These are phyloP conservation scores for Melanaphis sacchari DNA, from an alignment of 1,140 invertebrate genomes.

Conservation along the genomic window DNA sequence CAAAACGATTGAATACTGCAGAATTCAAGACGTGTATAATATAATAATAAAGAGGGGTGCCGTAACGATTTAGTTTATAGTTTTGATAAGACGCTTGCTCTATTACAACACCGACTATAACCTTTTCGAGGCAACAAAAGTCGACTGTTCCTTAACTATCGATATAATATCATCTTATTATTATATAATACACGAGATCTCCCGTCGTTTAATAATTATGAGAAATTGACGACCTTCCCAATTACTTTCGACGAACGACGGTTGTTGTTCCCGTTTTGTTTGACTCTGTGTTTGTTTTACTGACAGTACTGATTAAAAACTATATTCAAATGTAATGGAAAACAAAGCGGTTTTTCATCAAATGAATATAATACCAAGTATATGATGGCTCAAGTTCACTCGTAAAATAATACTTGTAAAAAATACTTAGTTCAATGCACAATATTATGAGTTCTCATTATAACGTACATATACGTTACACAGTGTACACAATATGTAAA, in stretches of 20 bases:
- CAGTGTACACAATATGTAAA: background rate
- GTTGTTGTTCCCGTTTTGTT: background rate
- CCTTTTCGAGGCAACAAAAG: background rate
- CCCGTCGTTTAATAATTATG: background rate
- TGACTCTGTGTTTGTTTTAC: background rate
- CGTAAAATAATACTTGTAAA: background rate
- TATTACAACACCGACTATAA: background rate
- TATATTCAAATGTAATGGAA: background rate
- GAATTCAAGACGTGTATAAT: background rate
- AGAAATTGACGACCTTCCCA: background rate
- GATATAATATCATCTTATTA: background rate
- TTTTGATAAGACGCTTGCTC: constrained; percentile 34
- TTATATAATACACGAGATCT: background rate
- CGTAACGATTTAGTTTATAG: background rate
- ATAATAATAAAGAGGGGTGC: background rate
- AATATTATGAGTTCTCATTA: background rate
- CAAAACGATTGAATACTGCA: constrained; percentile 13
- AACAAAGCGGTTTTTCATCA: background rate
- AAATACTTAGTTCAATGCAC: background rate
- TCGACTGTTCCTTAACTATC: background rate
- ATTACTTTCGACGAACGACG: background rate
- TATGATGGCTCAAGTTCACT: background rate
- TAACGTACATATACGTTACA: background rate
- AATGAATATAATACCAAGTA: background rate
- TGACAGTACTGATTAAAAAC: background rate